Evolutionary conservation across 2,113 vertebrate genomes (phyloP), one percentile per base, ranked within the genome.

Genomic region (Ageneiosus marmoratus): DNA sequence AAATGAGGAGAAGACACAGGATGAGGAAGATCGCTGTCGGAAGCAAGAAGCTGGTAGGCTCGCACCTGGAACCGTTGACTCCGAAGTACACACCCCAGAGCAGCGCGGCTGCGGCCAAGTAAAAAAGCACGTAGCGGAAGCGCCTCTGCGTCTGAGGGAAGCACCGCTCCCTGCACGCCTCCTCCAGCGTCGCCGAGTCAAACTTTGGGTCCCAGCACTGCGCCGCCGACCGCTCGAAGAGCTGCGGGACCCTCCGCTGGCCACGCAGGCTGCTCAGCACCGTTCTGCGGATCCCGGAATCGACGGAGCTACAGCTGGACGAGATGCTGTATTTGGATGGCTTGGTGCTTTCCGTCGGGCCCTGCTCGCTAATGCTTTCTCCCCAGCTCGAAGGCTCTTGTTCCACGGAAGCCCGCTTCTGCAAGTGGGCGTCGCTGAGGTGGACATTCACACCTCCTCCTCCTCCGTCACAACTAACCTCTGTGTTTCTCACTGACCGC

Each of bases 181-280:
- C 97, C 88, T 99, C 98, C 89, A 99, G 91, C 83, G 97, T 96
- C 79, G 94, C 87, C 0, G 98, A 99, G 93, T 99, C 97, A 51
- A 99, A 99, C 89, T 95, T 96, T 84, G 97, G 98, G 92, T 98
- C 95, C 98, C 98, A 99, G 94, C 97, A 99, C 79, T 96, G 96
- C 44, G 95, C 92, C 9, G 97, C 97, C 2, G 98, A 98, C 90
- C 98, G 94, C 88, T 99, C 98, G 12, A 99, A 99, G 75, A 99
- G 94, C 85, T 96, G 97, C 0, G 97, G 98, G 24, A 96, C 92
- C 86, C 93, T 94, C 88, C 89, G 91, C 3, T 90, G 92, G 60
- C 89, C 90, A 82, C 93, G 92, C 34, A 92, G 86, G 1, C 88
- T 60, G 62, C 92, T 92, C 67, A 89, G 90, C 27, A 89, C 84